Conservation (phyloP, 2,888 invertebrate genomes). For the Luperina testacea region DNA sequence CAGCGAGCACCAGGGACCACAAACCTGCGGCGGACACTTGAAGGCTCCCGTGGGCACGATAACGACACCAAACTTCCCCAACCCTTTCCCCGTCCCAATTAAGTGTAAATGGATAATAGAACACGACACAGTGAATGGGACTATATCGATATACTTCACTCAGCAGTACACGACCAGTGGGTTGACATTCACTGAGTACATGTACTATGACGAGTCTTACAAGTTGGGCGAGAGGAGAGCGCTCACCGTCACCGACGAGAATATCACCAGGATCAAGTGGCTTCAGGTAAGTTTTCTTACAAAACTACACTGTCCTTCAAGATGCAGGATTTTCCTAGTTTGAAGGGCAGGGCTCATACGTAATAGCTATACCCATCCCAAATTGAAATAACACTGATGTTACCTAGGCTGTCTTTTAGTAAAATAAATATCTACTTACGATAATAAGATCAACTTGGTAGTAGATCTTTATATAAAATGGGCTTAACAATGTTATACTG, state of each 20-base stretch:
- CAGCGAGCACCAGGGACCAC: constrained; percentile 71
- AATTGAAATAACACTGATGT: too few relatives aligned
- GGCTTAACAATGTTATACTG: background rate
- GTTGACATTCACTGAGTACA: constrained; percentile 93
- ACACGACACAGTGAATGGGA: constrained; percentile 93
- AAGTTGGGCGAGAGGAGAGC: constrained; percentile 92
- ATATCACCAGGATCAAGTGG: constrained; percentile 92
- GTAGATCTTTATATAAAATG: background rate
- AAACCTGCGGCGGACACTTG: constrained; percentile 92
- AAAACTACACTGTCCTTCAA: too few relatives aligned
- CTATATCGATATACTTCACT: constrained; percentile 96
- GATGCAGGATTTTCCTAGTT: too few relatives aligned
- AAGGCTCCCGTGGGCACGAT: constrained; percentile 92
- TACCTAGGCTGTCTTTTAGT: too few relatives aligned
- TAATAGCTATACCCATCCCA: too few relatives aligned
- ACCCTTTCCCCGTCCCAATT: constrained; percentile 94
- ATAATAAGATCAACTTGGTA: too few relatives aligned
- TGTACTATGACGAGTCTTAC: constrained; percentile 93
- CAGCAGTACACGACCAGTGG: constrained; percentile 96
- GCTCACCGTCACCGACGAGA: constrained; percentile 93
- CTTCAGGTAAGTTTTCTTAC: constrained; percentile 78
- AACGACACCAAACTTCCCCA: constrained; percentile 96
- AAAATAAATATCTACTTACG: too few relatives aligned
- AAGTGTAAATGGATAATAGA: constrained; percentile 96
- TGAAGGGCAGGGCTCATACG: too few relatives aligned